Conservation (phyloP, 2,113 vertebrate species). For the Spea multiplicata region DNA sequence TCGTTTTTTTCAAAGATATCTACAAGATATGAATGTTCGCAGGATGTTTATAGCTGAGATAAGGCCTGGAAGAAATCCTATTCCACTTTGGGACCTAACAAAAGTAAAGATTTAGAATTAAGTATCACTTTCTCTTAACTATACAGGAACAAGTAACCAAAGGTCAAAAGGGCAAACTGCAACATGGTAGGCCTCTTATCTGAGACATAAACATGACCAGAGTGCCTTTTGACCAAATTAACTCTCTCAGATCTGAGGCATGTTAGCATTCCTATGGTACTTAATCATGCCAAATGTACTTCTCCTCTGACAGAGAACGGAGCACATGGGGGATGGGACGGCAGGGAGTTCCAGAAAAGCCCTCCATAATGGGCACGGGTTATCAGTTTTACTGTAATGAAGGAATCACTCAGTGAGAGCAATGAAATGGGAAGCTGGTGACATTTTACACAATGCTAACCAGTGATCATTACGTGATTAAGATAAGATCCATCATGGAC, state of each 20-base stretch:
- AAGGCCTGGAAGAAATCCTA: conserved; percentile 68
- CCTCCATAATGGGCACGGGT: conserved; percentile 25
- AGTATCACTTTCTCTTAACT: conserved; percentile 76
- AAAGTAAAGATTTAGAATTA: conserved; percentile 73
- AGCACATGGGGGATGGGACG: conserved; percentile 50
- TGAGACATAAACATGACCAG: conserved; percentile 80
- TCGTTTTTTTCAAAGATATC: conserved; percentile 65
- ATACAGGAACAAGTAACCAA: conserved; percentile 71
- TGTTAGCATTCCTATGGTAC: conserved; percentile 70
- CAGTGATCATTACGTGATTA: not conserved
- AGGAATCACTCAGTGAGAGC: conserved; percentile 1
- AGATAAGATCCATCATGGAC: not conserved
- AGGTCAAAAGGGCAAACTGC: conserved; percentile 73
- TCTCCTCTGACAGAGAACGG: conserved; percentile 57
- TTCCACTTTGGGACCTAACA: conserved; percentile 69
- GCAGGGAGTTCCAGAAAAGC: conserved; percentile 46
- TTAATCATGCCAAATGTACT: conserved; percentile 68
- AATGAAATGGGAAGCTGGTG: conserved; percentile 7
- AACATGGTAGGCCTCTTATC: conserved; percentile 79
- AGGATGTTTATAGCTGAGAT: conserved; percentile 77
- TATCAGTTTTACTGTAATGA: conserved; percentile 31
- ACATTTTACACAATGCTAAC: not conserved
- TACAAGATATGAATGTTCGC: conserved; percentile 66
- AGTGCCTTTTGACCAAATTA: conserved; percentile 80
- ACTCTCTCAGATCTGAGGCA: conserved; percentile 71